These are phyloP conservation scores for Anolis apletophallus DNA, from an alignment of 2,797 vertebrate species.

Conservation along the genomic window DNA sequence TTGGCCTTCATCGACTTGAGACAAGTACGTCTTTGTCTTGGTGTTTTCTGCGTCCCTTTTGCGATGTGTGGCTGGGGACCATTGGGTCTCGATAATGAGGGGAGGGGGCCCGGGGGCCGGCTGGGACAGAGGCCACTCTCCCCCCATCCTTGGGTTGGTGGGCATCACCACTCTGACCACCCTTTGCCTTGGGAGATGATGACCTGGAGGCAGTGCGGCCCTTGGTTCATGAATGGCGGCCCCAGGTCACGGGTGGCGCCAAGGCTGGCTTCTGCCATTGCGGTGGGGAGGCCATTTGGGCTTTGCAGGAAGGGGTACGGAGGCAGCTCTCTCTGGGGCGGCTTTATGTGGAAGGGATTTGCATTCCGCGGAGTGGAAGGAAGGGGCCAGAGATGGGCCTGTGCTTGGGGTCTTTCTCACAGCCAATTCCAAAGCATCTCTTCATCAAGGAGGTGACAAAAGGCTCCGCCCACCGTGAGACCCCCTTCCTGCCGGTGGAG, in stretches of 20 bases:
- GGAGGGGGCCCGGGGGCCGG: conserved; percentile 75
- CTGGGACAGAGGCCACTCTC: conserved; percentile 79
- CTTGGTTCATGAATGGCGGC: conserved; percentile 63
- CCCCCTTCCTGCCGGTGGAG: conserved; percentile 41
- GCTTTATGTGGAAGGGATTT: conserved; percentile 72
- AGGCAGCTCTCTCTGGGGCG: conserved; percentile 62
- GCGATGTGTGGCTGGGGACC: conserved; percentile 89
- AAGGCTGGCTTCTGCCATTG: conserved; percentile 60
- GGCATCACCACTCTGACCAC: conserved; percentile 62
- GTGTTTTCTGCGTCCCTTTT: conserved; percentile 88
- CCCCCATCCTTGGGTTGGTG: conserved; percentile 30
- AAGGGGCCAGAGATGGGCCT: neutral
- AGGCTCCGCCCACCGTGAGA: conserved; percentile 55
- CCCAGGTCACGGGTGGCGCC: conserved; percentile 66
- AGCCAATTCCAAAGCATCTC: conserved; percentile 53
- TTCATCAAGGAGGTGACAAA: conserved; percentile 57
- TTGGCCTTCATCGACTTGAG: conserved; percentile 99
- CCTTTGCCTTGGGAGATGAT: conserved; percentile 65
- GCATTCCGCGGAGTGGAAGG: conserved; percentile 43
- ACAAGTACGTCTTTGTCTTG: conserved; percentile 99
- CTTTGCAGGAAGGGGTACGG: conserved; percentile 74
- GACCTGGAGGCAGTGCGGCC: conserved; percentile 28
- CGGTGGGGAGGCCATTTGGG: conserved; percentile 64
- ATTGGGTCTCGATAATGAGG: conserved; percentile 82
- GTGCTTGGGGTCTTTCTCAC: conserved; percentile 32